A percentile compares a stretch with the other conserved stretches of the same genome.
phyloP scores from a whole-genome alignment of 2,888 invertebrate species.

The Tuberolachnus salignus region DNA sequence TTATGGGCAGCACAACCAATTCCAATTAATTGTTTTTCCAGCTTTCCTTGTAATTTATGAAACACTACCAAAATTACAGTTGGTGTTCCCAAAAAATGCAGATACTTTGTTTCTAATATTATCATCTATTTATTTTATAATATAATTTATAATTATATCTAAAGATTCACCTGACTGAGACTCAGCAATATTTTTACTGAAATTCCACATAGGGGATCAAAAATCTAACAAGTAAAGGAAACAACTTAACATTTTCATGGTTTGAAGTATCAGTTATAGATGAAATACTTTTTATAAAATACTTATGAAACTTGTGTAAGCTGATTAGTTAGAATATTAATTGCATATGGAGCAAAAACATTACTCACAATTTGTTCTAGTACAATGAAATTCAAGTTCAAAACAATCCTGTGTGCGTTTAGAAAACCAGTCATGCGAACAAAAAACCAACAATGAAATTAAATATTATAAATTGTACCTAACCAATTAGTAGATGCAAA shows the following conservation, averaged over 20 bases:
- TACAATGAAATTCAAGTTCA: not conserved
- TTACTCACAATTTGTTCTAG: slow-evolving; percentile 55
- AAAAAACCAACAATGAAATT: no score
- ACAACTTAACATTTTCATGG: slow-evolving; percentile 13
- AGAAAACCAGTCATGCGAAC: slow-evolving; percentile 6
- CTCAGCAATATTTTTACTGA: slow-evolving; percentile 38
- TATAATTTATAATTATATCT: slow-evolving; percentile 39
- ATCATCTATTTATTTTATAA: slow-evolving; percentile 34
- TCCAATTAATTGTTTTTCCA: slow-evolving; percentile 58
- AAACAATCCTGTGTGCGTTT: not conserved
- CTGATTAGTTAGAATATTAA: slow-evolving; percentile 42
- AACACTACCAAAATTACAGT: slow-evolving; percentile 57
- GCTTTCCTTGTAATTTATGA: slow-evolving; percentile 57
- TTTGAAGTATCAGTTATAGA: slow-evolving; percentile 36
- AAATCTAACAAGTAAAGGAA: slow-evolving; percentile 36
- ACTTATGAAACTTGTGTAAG: not conserved
- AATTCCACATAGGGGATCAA: slow-evolving; percentile 9
- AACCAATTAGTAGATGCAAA: no score
- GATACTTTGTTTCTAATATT: slow-evolving; percentile 31
- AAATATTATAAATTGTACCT: no score
- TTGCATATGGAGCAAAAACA: slow-evolving; percentile 59
- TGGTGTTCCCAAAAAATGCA: slow-evolving; percentile 56
- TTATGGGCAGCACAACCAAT: slow-evolving; percentile 61
- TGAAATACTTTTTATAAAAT: no score
- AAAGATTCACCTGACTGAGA: slow-evolving; percentile 31